Percentiles rank a stretch among this genome's conserved stretches.
Evolutionary conservation across 2,113 vertebrate genomes (phyloP).

Genomic region (Pipa parva): DNA sequence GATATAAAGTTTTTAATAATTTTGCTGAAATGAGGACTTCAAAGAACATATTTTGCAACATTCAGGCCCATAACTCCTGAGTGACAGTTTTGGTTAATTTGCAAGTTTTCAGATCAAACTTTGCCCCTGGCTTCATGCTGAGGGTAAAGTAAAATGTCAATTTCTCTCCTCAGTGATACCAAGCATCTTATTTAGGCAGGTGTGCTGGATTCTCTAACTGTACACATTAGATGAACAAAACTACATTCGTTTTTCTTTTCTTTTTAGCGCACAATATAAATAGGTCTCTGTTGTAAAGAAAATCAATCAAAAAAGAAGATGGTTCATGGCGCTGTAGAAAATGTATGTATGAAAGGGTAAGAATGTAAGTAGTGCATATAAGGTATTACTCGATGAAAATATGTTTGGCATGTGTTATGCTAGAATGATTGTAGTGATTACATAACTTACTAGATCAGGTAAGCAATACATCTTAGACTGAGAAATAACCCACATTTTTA

Average conservation of each 20-base stretch:
- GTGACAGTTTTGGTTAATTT: slow-evolving; percentile 92
- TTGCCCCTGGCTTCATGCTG: slow-evolving; percentile 83
- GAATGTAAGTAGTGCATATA: too few species aligned
- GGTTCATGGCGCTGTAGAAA: too few species aligned
- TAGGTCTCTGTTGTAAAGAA: slow-evolving; percentile 74
- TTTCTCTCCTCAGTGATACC: slow-evolving; percentile 82
- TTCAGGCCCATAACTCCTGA: slow-evolving; percentile 90
- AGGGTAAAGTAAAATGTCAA: slow-evolving; percentile 86
- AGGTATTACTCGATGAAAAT: too few species aligned
- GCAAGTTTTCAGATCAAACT: slow-evolving; percentile 90
- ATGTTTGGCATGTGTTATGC: too few species aligned
- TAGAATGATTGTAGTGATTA: too few species aligned
- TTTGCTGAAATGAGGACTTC: slow-evolving; percentile 97
- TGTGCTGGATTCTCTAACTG: slow-evolving; percentile 78
- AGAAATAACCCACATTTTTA: too few species aligned
- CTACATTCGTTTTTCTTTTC: slow-evolving; percentile 75
- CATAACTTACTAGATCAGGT: too few species aligned
- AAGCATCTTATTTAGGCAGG: slow-evolving; percentile 88
- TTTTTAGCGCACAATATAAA: slow-evolving; percentile 73
- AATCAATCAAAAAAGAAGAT: slow-evolving; percentile 77
- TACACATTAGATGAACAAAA: slow-evolving; percentile 75
- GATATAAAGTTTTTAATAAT: slow-evolving; percentile 97
- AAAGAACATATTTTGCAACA: slow-evolving; percentile 95
- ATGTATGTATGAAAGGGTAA: too few species aligned
- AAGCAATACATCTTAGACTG: too few species aligned